Evolutionary conservation across 1,140 invertebrate genomes (phyloP).

Genomic region (Phthorimaea operculella): DNA sequence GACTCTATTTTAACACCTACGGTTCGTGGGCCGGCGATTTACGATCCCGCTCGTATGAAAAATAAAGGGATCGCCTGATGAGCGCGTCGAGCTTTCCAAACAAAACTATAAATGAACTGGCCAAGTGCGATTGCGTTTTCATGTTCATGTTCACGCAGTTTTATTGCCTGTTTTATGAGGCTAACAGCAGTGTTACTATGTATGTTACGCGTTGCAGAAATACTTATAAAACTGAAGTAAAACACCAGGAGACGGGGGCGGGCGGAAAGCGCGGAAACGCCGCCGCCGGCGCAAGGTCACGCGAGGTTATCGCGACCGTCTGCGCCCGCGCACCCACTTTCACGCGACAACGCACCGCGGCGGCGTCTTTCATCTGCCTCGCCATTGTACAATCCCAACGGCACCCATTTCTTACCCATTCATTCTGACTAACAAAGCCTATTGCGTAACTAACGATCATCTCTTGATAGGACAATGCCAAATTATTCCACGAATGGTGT

Average conservation of each 20-base stretch:
- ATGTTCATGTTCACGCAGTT: too few species aligned
- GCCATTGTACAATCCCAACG: neutral
- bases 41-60: constrained; percentile 26
- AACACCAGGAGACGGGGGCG: neutral
- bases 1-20: constrained; percentile 62
- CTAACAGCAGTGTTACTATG: too few species aligned
- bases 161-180: too few species aligned
- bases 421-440: neutral
- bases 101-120: too few species aligned
- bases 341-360: constrained; percentile 9
- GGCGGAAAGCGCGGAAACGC: constrained; percentile 5
- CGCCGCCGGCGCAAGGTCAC: constrained; percentile 13
- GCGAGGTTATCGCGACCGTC: constrained; percentile 14
- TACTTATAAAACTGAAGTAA: neutral
- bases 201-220: too few species aligned
- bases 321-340: constrained; percentile 13
- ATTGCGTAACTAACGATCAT: constrained; percentile 3
- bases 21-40: constrained; percentile 50
- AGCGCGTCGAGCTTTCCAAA: too few species aligned
- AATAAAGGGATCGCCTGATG: neutral
- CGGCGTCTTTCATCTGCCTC: constrained; percentile 10
- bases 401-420: neutral
- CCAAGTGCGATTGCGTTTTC: too few species aligned
- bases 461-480: constrained; percentile 15
- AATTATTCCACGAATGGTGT: constrained; percentile 23